Base-by-base conservation (phyloP, 2,797 vertebrate species). In the Ctenosaura bakeri region DNA sequence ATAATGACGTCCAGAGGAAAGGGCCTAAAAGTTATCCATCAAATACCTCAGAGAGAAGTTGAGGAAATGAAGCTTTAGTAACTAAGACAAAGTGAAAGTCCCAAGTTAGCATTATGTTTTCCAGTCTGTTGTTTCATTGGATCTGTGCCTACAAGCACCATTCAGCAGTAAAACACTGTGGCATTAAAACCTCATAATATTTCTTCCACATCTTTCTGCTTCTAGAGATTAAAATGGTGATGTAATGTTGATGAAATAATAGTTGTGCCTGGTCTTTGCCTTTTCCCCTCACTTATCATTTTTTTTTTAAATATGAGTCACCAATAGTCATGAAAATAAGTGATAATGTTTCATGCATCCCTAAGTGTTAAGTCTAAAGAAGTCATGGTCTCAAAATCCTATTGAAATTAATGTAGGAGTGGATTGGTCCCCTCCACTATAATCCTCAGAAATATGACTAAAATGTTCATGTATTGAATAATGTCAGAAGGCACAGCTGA, bases 391-490 rank as follows among this genome's bases (percentile, higher is more conserved):
- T 83, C 42, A 64, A n/a, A 22, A 35, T n/a, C 32, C 6, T 35
- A 38, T 42, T 32, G 54, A 83, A n/a, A 59, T 42, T 29, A 26
- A 42, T 26, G 74, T 59, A 83, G 73, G 35, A 8, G 29, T 69
- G 73, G 20, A 71, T 77, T 10, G 50, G 79, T 66, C 26, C 46
- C n/a, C 18, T 76, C 24, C 2, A n/a, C 54, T 52, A 42, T 4
- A 87, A 87, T 83, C 78, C 62, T n/a, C 42, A 78, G 62, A 42
- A 87, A 88, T 69, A 5, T 79, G n/a, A 13, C 46, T 83, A 73
- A 56, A 20, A 81, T 82, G 9, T 83, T n/a, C 35, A 54, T 84
- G 42, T 87, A 83, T 69, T 84, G 50, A 78, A 79, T 78, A 78
- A 78, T 78, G 71, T 20, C 80, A 88, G 46, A 83, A 38, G 35